Evolutionary conservation across 2,888 invertebrate genomes (phyloP).

Genomic region (Erebia aethiops): DNA sequence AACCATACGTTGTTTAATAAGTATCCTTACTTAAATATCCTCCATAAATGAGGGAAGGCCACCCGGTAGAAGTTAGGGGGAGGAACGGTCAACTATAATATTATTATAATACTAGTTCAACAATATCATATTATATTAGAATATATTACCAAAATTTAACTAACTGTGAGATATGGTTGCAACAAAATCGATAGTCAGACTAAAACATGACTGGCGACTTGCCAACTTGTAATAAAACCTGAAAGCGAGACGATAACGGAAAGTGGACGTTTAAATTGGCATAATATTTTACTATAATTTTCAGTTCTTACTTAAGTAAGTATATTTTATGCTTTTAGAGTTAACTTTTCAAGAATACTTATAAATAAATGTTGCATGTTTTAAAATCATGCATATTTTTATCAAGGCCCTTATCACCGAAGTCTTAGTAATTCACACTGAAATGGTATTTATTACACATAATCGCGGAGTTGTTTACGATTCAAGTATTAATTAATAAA

Average conservation of each 20-base stretch:
- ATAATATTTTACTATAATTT: constrained; percentile 29
- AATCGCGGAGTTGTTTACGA: too few relatives aligned
- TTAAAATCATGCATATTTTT: neutral
- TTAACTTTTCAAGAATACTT: neutral
- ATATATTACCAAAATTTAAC: constrained; percentile 18
- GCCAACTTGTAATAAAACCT: constrained; percentile 43
- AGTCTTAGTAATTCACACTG: neutral
- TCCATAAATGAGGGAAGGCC: too few relatives aligned
- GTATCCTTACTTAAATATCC: too few relatives aligned
- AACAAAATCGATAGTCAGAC: constrained; percentile 40
- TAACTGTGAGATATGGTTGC: constrained; percentile 38
- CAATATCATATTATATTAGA: neutral
- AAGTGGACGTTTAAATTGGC: constrained; percentile 40
- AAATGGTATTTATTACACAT: too few relatives aligned
- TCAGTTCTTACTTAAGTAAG: neutral
- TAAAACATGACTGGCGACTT: constrained; percentile 42
- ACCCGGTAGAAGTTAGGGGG: too few relatives aligned
- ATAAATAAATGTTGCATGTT: neutral
- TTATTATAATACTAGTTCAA: too few relatives aligned
- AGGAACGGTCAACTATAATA: too few relatives aligned
- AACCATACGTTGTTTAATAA: too few relatives aligned
- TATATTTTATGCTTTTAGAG: neutral
- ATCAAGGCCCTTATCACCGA: neutral
- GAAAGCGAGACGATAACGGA: constrained; percentile 42
- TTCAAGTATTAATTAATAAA: neutral